Conservation (phyloP, 2,888 invertebrate genomes). For the Antheraea assamensis region DNA sequence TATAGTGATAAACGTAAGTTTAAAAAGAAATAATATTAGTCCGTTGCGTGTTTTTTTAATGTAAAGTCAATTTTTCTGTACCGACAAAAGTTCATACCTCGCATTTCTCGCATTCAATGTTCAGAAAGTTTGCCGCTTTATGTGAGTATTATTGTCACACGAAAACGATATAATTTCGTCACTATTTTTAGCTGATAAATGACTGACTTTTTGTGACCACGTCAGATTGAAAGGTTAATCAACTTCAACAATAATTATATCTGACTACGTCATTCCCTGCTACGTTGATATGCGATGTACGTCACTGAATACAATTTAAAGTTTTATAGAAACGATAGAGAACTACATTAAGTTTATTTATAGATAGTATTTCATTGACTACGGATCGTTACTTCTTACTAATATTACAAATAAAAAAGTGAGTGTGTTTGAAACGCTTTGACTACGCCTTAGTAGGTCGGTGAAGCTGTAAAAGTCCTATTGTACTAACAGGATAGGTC, state of each 20-base stretch:
- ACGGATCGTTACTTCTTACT: background rate
- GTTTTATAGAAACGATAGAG: background rate
- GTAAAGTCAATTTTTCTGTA: too few relatives aligned
- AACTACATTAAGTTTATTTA: background rate
- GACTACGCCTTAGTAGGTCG: too few relatives aligned
- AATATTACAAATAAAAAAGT: background rate
- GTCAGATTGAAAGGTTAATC: background rate
- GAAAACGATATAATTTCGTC: background rate
- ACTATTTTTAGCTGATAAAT: background rate
- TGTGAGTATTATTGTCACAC: background rate
- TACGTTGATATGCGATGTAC: background rate
- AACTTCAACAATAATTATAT: background rate
- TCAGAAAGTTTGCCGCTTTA: too few relatives aligned
- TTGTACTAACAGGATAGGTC: too few relatives aligned
- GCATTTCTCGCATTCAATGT: too few relatives aligned
- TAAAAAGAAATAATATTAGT: too few relatives aligned
- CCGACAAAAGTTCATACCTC: too few relatives aligned
- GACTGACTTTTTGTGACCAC: background rate
- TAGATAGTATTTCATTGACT: background rate
- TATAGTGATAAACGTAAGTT: too few relatives aligned
- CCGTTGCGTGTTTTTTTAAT: too few relatives aligned
- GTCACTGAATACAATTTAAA: background rate
- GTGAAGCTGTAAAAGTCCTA: too few relatives aligned
- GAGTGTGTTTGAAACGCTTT: background rate
- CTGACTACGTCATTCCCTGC: background rate